Evolutionary conservation across 2,888 invertebrate species (phyloP).

Genomic region (Carterocephalus palaemon): DNA sequence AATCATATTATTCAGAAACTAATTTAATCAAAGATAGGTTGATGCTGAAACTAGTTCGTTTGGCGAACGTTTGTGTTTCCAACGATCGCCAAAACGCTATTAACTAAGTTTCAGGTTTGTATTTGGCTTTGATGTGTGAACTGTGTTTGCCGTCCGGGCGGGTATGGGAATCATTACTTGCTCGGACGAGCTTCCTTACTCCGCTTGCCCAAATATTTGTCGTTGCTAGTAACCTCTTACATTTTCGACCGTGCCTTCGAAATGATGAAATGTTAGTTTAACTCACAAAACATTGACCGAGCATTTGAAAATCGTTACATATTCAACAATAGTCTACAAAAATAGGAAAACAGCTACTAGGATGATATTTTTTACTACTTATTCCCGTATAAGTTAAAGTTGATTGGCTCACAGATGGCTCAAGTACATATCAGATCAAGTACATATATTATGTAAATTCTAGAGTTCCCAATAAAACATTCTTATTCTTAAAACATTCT

Average conservation of each 20-base stretch:
- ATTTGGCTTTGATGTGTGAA: slow-evolving; percentile 70
- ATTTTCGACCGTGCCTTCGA: slow-evolving; percentile 61
- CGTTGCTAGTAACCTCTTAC: slow-evolving; percentile 53
- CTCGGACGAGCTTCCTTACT: slow-evolving; percentile 59
- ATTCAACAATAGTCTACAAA: no score
- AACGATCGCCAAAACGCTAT: slow-evolving; percentile 64
- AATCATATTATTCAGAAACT: not conserved
- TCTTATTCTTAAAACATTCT: no score
- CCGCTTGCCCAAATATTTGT: slow-evolving; percentile 70
- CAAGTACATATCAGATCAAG: no score
- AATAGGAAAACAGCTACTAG: no score
- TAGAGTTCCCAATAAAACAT: no score
- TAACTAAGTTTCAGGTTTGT: slow-evolving; percentile 70
- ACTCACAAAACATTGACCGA: no score
- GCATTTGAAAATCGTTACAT: no score
- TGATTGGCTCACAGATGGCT: no score
- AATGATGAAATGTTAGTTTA: slow-evolving; percentile 32
- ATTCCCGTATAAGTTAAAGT: no score
- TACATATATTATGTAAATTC: no score
- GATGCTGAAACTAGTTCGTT: slow-evolving; percentile 29
- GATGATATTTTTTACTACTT: no score
- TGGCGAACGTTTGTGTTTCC: slow-evolving; percentile 34
- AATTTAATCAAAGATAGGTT: slow-evolving; percentile 19
- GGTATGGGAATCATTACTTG: slow-evolving; percentile 74
- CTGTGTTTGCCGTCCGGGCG: slow-evolving; percentile 64